phyloP scores from a whole-genome alignment of 2,888 invertebrate genomes.

The Iselma pallidipennis region DNA sequence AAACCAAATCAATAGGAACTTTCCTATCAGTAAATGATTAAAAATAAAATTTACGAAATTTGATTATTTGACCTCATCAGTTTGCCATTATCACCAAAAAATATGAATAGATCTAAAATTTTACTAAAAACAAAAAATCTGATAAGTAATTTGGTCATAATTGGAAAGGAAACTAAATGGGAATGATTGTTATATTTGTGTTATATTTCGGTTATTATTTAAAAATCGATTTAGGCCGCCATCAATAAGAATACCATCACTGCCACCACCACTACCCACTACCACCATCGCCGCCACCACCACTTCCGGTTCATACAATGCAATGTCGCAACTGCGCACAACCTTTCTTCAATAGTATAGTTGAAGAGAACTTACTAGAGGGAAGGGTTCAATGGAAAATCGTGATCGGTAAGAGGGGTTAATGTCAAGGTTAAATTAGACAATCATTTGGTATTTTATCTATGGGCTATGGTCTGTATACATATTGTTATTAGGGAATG shows the following conservation, averaged over 20 bases:
- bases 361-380: too few relatives aligned
- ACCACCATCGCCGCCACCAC: background rate
- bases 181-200: too few relatives aligned
- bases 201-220: background rate
- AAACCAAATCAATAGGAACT: too few relatives aligned
- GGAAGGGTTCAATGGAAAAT: conserved; percentile 16
- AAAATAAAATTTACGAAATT: too few relatives aligned
- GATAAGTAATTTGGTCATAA: too few relatives aligned
- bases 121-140: too few relatives aligned
- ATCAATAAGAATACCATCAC: background rate
- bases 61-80: too few relatives aligned
- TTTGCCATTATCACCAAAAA: too few relatives aligned
- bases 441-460: background rate
- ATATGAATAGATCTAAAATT: too few relatives aligned
- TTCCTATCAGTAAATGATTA: too few relatives aligned
- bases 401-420: conserved; percentile 11
- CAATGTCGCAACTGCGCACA: background rate
- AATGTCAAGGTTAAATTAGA: conserved; percentile 19
- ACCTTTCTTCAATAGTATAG: background rate
- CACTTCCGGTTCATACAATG: background rate
- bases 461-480: too few relatives aligned
- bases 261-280: background rate
- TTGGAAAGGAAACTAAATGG: too few relatives aligned
- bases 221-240: background rate
- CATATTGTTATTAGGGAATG: background rate